phyloP scores from a whole-genome alignment of 1,140 invertebrate genomes.

The Apis mellifera region DNA sequence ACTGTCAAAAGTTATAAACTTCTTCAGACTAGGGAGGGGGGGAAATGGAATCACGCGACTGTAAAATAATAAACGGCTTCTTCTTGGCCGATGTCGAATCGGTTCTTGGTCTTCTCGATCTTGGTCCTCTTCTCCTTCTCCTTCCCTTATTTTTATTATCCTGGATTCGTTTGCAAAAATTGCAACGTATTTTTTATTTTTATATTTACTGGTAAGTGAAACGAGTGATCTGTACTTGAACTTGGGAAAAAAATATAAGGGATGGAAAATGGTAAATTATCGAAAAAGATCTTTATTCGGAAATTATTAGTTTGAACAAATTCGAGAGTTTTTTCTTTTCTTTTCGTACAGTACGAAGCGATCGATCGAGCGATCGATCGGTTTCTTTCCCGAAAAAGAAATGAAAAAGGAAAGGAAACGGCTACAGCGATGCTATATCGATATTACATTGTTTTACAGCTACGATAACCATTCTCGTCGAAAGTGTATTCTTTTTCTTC shows the following conservation, averaged over 20 bases:
- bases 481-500: background rate
- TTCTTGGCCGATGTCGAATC: conserved; percentile 43
- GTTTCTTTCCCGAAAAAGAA: background rate
- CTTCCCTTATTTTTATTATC: too few relatives aligned
- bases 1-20: conserved; percentile 43
- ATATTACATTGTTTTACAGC: background rate
- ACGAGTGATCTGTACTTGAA: too few relatives aligned
- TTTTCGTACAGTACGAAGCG: conserved; percentile 25
- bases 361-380: conserved; percentile 7
- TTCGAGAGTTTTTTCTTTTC: background rate
- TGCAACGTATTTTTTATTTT: too few relatives aligned
- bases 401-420: background rate
- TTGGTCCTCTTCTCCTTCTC: background rate
- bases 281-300: conserved; percentile 30
- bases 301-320: conserved; percentile 20
- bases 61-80: conserved; percentile 53
- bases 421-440: background rate
- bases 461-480: background rate
- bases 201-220: too few relatives aligned
- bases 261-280: too few relatives aligned
- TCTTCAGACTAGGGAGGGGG: conserved; percentile 29
- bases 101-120: background rate
- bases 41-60: conserved; percentile 40
- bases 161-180: too few relatives aligned
- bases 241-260: background rate